Percentiles rank a stretch among this genome's conserved stretches.
These are phyloP conservation scores for Promerops cafer DNA, from an alignment of 2,113 vertebrate genomes.

Conservation along the genomic window DNA sequence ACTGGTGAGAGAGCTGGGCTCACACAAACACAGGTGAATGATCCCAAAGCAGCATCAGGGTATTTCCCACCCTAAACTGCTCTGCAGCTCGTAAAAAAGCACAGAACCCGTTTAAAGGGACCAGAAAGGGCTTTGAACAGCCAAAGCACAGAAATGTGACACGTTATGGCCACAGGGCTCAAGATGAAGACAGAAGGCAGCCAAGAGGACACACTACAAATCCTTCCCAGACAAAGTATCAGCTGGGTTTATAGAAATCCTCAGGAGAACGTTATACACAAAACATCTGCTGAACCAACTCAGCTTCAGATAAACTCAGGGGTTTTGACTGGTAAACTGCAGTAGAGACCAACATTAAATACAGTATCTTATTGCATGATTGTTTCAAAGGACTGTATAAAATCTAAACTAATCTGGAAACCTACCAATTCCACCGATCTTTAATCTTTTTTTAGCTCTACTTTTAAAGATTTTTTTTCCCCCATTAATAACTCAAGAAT, in stretches of 20 bases:
- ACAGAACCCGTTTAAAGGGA: neutral
- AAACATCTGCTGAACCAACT: neutral
- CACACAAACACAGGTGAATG: fast-evolving
- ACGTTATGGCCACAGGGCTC: fast-evolving
- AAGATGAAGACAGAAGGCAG: neutral
- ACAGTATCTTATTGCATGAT: neutral
- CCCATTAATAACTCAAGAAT: neutral
- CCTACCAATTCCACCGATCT: neutral
- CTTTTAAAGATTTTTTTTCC: neutral
- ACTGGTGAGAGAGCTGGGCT: neutral
- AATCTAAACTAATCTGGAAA: neutral
- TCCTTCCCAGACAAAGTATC: neutral
- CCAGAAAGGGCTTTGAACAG: neutral
- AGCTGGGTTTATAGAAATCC: neutral
- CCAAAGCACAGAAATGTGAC: neutral
- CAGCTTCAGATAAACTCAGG: neutral
- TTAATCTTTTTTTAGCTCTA: neutral
- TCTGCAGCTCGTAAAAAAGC: neutral
- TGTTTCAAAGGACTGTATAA: neutral
- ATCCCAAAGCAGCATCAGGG: neutral
- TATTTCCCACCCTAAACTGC: neutral
- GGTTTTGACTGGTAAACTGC: neutral
- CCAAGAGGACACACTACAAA: neutral
- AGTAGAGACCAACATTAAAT: neutral
- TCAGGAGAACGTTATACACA: neutral